Percentiles rank a stretch among this genome's conserved stretches.
These are phyloP conservation scores for Drosophila sp. DNA, from an alignment of 1,140 invertebrate species.

Conservation along the genomic window DNA sequence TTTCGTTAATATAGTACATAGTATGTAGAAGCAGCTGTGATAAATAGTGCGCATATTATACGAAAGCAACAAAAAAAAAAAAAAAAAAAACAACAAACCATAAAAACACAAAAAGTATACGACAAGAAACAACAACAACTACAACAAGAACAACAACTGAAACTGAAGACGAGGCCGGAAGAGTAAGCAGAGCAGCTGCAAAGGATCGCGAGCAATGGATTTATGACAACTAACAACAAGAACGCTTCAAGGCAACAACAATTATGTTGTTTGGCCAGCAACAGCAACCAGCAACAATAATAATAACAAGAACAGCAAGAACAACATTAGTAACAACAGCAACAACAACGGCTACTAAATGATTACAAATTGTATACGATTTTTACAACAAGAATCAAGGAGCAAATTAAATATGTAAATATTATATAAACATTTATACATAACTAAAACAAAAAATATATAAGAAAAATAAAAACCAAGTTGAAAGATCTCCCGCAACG, in stretches of 20 bases:
- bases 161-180: constrained; percentile 18
- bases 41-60: constrained; percentile 82
- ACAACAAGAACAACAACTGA: constrained; percentile 21
- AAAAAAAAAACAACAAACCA: constrained; percentile 21
- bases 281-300: constrained; percentile 18
- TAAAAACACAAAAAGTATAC: constrained; percentile 44
- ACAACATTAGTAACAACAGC: constrained; percentile 28
- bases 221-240: constrained; percentile 66
- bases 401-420: constrained; percentile 59
- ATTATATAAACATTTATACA: constrained; percentile 71
- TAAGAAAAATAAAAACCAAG: constrained; percentile 17
- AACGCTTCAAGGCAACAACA: constrained; percentile 39
- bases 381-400: constrained; percentile 62
- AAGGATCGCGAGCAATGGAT: constrained; percentile 62
- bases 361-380: constrained; percentile 77
- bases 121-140: constrained; percentile 27
- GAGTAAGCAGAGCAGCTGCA: constrained; percentile 24
- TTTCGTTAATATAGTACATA: constrained; percentile 64
- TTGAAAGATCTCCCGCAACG: constrained; percentile 55
- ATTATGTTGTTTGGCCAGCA: constrained; percentile 42
- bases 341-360: constrained; percentile 30
- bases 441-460: constrained; percentile 48
- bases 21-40: constrained; percentile 82
- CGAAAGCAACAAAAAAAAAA: constrained; percentile 55
- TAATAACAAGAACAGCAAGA: constrained; percentile 15